Base-by-base conservation (phyloP, 2,888 invertebrate genomes). In the Mimas tiliae region DNA sequence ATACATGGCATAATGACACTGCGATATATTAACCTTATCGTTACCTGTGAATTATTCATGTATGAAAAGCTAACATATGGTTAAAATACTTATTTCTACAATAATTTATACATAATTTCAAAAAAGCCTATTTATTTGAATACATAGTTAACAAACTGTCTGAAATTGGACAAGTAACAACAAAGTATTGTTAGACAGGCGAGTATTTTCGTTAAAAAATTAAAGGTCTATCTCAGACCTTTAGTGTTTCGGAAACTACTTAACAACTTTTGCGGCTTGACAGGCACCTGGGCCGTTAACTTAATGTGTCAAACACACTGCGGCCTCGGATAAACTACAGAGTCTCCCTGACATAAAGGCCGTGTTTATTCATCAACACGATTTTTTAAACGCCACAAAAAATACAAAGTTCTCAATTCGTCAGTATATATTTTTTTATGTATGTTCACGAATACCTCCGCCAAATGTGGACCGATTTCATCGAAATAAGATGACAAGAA, bases 221-320 rank as follows among this genome's bases (percentile, higher is more conserved):
- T 8, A 16, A 16, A 55, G 19, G 38, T 34, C 58, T 55, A 34
- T 55, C n/a, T 19, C 0, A 19, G 38, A 11, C 16, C 38, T 38
- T 55, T 58, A 12, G 58, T 34, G 19, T 50, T 50, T 50, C 38
- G 16, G 16, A 42, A 58, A 58, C 38, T 58, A 42, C 38, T 58
- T 42, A 42, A 42, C 19, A 58, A 58, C 38, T 58, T 58, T 19
- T 58, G 19, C 58, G 19, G 38, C 19, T 42, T 58, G 42, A 42
- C 19, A 58, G 58, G 4, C 16, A 58, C 38, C 58, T 38, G 58
- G 42, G 6, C 42, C 33, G 38, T 38, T 6, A 42, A 42, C 19
- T 42, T 58, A 12, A 42, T 38, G 38, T 38, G 58, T 58, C 58
- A 58, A 42, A 58, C 38, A 42, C 42, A 42, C 6, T 42, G 12